Base-by-base conservation (phyloP, 2,113 vertebrate genomes). In the Halcyon malimbica region DNA sequence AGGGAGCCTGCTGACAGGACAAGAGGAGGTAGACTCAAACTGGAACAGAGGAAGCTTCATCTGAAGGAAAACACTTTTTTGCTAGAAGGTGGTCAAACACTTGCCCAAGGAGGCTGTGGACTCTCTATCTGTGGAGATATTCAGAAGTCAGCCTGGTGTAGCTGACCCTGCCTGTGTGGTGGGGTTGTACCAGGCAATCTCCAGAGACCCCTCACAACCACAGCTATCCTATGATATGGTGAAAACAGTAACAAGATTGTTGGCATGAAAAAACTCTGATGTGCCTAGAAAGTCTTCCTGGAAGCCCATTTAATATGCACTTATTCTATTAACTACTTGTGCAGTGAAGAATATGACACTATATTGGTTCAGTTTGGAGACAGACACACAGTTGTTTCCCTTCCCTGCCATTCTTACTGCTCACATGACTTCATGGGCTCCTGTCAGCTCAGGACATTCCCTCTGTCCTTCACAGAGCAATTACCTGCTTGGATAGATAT, bases 401-500 rank as follows among this genome's bases (percentile, higher is more conserved):
- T 83, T 78, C 69, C 70, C 81, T 73, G 83, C 67, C 39, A 7
- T 93, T 85, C 88, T 41, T 35, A 60, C 84, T 57, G 76, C 67
- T 93, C 7, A 4, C 24, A 24, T 83, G 89, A 65, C 73, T 89
- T 67, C 77, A 44, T 10, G 65, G 89, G 88, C 90, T 90, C 86
- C 86, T 95, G 77, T 83, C 90, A 95, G 75, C 91, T 50, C 46
- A 0, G 51, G 35, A 67, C 81, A 35, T 74, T 39, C 39, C 5
- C 35, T 63, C 62, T 23, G 37, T 51, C 86, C 78, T 56, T 92
- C 90, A 95, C 93, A 97, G 64, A 87, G 73, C 2, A 14, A 92
- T 73, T 95, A 95, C 89, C 70, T 92, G 42, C 85, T 90, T 94
- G 82, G 94, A 86, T 69, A 85, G 82, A 63, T 89, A 93, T 76